Evolutionary conservation across 2,888 invertebrate species (phyloP).

Genomic region (Oscheius sp.): DNA sequence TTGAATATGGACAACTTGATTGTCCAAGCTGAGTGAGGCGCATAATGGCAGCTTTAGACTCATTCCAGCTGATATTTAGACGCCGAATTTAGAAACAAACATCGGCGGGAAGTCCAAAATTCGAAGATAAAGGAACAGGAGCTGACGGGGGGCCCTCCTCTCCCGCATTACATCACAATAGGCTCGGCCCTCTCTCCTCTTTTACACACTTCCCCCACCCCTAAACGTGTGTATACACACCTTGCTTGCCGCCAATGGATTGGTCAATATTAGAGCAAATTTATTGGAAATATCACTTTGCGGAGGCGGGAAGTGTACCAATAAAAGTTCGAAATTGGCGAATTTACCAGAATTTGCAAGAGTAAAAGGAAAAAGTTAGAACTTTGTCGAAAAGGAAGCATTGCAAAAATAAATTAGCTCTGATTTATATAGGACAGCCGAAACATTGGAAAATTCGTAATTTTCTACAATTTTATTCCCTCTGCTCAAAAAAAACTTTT

Average conservation of each 20-base stretch:
- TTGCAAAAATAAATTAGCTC: too few species aligned
- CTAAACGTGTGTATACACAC: conserved; percentile 28
- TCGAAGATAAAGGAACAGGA: conserved; percentile 1
- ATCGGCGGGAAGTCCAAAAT: background rate
- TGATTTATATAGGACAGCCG: too few species aligned
- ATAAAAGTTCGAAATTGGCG: too few species aligned
- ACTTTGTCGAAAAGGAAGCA: too few species aligned
- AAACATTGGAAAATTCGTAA: too few species aligned
- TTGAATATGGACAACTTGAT: conserved; percentile 48
- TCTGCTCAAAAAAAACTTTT: too few species aligned
- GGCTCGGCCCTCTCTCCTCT: conserved; percentile 14
- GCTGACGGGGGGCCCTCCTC: background rate
- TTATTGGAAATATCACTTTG: background rate
- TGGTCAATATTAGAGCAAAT: background rate
- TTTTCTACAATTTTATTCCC: too few species aligned
- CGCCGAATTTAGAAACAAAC: background rate
- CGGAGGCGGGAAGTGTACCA: too few species aligned
- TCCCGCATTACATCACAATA: conserved; percentile 36
- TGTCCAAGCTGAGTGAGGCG: conserved; percentile 51
- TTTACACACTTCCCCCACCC: conserved; percentile 29
- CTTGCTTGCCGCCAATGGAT: background rate
- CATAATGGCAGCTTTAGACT: conserved; percentile 53
- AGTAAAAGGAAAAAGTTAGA: too few species aligned
- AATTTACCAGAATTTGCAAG: too few species aligned
- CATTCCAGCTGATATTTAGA: conserved; percentile 40